phyloP scores from a whole-genome alignment of 2,797 vertebrate genomes.

The Tragopan temminckii region DNA sequence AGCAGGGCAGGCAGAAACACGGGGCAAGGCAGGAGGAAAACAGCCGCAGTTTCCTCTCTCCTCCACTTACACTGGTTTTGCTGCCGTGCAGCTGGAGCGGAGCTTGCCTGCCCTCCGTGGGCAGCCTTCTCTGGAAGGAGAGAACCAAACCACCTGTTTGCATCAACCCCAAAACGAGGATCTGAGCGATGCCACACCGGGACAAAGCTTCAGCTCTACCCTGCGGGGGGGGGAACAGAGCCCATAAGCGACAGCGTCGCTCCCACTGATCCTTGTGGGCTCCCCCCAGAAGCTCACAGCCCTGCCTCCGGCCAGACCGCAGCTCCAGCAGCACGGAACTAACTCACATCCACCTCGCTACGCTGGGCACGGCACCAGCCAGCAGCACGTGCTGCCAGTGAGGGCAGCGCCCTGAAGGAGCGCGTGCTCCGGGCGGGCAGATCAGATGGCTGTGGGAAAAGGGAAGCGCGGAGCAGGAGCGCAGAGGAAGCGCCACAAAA shows the following conservation, averaged over 20 bases:
- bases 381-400: background rate
- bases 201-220: background rate
- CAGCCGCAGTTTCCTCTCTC: background rate
- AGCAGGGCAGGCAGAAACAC: background rate
- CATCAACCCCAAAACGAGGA: background rate
- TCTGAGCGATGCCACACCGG: background rate
- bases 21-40: background rate
- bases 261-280: background rate
- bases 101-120: background rate
- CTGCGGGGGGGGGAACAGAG: rapidly evolving
- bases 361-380: background rate
- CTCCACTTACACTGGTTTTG: background rate
- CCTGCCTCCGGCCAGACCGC: background rate
- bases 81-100: background rate
- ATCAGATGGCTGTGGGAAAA: background rate
- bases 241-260: rapidly evolving
- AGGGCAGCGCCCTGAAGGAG: background rate
- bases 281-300: background rate
- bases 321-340: background rate
- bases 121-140: background rate
- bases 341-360: background rate
- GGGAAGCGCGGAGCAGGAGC: background rate
- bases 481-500: background rate
- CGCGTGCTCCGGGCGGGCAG: background rate
- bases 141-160: background rate